phyloP scores from a whole-genome alignment of 2,888 invertebrate species.

The Zonitis immaculata region DNA sequence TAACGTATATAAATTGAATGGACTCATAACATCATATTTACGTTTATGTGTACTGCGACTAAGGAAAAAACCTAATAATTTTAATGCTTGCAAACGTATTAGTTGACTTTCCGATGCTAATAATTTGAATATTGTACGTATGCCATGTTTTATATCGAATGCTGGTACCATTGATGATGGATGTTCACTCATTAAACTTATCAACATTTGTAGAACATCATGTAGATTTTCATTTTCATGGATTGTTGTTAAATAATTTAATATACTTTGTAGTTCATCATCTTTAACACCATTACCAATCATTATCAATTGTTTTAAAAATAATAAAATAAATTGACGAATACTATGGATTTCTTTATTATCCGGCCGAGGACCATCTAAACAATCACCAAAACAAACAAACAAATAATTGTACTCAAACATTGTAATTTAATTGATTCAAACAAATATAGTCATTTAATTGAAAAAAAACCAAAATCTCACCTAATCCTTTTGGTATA shows the following conservation, averaged over 20 bases:
- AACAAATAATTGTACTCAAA: constrained; percentile 10
- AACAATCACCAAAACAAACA: constrained; percentile 37
- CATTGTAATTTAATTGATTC: too few species aligned
- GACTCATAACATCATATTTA: constrained; percentile 99
- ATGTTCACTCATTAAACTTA: constrained; percentile 96
- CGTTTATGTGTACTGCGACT: constrained; percentile 97
- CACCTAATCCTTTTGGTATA: constrained; percentile 90
- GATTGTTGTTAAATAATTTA: constrained; percentile 97
- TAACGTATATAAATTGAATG: constrained; percentile 95
- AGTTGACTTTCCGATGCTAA: constrained; percentile 93
- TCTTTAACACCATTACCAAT: constrained; percentile 96
- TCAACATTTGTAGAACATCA: constrained; percentile 95
- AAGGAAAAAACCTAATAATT: constrained; percentile 94
- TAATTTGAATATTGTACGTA: constrained; percentile 94
- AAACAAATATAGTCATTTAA: neutral
- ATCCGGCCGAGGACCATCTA: constrained; percentile 91
- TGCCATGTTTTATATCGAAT: constrained; percentile 96
- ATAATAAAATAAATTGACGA: constrained; percentile 90
- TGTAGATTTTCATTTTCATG: constrained; percentile 99
- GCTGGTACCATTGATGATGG: constrained; percentile 99
- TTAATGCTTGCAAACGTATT: constrained; percentile 92
- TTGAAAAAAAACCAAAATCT: constrained; percentile 30
- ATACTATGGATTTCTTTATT: constrained; percentile 93
- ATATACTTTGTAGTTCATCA: constrained; percentile 96
- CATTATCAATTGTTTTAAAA: constrained; percentile 94